phyloP scores from a whole-genome alignment of 2,113 vertebrate genomes.

The Platysternon megacephalum region DNA sequence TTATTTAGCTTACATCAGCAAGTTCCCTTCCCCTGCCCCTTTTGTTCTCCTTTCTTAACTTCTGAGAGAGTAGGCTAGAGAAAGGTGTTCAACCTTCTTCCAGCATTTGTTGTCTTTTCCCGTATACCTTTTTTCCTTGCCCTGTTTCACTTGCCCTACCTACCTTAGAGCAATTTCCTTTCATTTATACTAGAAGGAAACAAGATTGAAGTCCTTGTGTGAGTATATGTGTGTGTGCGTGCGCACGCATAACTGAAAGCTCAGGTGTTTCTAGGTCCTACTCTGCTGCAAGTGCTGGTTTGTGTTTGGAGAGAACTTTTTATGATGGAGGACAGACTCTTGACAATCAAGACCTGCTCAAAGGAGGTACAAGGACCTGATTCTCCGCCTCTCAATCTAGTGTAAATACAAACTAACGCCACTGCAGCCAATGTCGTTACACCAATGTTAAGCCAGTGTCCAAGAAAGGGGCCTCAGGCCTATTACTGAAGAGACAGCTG shows the following conservation, averaged over 20 bases:
- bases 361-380: background rate
- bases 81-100: background rate
- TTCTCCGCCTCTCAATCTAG: background rate
- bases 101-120: background rate
- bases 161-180: background rate
- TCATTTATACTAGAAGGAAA: background rate
- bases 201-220: background rate
- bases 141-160: fast-evolving
- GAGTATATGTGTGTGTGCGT: background rate
- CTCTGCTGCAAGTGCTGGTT: background rate
- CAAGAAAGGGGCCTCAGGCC: background rate
- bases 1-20: background rate
- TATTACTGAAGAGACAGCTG: background rate
- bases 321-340: background rate
- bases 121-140: background rate
- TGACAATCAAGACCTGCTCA: background rate
- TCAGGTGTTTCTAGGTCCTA: background rate
- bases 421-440: background rate
- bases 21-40: background rate
- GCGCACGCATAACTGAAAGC: background rate
- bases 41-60: background rate
- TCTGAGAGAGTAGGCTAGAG: background rate
- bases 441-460: background rate
- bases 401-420: background rate
- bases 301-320: background rate